Conservation (phyloP, 2,797 vertebrate species). For the Hephaestus fuliginosus region DNA sequence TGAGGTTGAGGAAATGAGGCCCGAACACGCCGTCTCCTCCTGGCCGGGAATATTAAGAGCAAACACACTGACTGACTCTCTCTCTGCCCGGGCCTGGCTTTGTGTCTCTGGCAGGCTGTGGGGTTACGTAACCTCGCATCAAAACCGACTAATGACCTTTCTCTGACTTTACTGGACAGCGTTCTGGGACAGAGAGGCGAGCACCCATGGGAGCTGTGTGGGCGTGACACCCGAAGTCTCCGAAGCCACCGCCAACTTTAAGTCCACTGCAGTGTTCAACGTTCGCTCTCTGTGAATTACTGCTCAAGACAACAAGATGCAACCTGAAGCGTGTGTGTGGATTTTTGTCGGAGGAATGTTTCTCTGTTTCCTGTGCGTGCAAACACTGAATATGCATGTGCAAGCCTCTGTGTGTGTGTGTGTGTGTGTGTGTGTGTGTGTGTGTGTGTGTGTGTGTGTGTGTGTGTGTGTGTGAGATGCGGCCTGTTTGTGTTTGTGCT, state of each 20-base stretch:
- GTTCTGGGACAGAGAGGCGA: slow-evolving; percentile 41
- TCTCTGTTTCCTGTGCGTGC: slow-evolving; percentile 29
- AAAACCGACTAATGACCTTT: slow-evolving; percentile 66
- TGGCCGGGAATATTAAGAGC: slow-evolving; percentile 66
- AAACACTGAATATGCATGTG: slow-evolving; percentile 47
- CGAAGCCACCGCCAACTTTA: slow-evolving; percentile 11
- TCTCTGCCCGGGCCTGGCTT: slow-evolving; percentile 35
- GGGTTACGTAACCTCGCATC: slow-evolving; percentile 74
- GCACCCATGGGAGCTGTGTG: slow-evolving; percentile 39
- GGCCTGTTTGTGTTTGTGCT: slow-evolving; percentile 61
- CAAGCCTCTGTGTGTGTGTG: slow-evolving; percentile 15
- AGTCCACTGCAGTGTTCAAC: background rate
- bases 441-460: slow-evolving; percentile 20
- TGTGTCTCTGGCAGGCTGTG: slow-evolving; percentile 54
- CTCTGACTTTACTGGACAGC: slow-evolving; percentile 68
- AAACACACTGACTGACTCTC: slow-evolving; percentile 11
- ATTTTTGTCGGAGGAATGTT: slow-evolving; percentile 23
- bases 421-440: slow-evolving; percentile 9
- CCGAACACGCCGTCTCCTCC: slow-evolving; percentile 63
- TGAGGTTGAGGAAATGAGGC: slow-evolving; percentile 28
- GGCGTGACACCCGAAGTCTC: slow-evolving; percentile 36
- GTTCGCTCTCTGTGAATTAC: slow-evolving; percentile 7
- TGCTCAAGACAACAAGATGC: slow-evolving; percentile 14
- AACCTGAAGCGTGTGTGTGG: slow-evolving; percentile 34
- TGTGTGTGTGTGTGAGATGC: slow-evolving; percentile 12